Base-by-base conservation (phyloP, 2,888 invertebrate genomes). In the Lysandra bellargus region DNA sequence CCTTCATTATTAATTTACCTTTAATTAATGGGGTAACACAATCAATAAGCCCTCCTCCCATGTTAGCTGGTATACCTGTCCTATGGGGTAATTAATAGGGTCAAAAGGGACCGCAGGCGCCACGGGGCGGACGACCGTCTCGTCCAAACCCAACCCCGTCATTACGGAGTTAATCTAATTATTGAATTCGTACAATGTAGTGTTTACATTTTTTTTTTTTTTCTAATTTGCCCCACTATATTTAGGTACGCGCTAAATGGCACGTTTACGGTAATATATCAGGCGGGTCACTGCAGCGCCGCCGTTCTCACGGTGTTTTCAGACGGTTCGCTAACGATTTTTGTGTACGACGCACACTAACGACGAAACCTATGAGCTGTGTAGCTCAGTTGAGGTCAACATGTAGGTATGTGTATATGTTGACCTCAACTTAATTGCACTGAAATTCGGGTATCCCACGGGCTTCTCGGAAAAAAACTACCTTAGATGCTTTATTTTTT, bases 121-220 rank as follows among this genome's bases (percentile, higher is more conserved):
- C 94, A 93, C 84, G 86, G 93, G 93, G 92, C 91, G 92, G 85
- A 88, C 14, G 84, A 87, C 88, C 91, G 91, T 85, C 93, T 87
- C 90, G 94, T 91, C 57, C 4, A 4, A 57, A 17, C 57, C 89
- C 90, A 85, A 92, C 91, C 94, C 93, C 88, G 91, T 90, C 88
- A 94, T 94, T 94, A 93, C 91, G 88, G 91, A 89, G 89, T 92
- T 94, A 94, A 94, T 94, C 94, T 94, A 94, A 94, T 94, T 94
- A 94, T 93, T 91, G 92, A 94, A 94, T 93, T 94, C 92, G 89
- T 93, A 94, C 94, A 93, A 93, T 93, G 93, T 94, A 92, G 86
- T 94, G 93, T 94, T 94, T 94, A 94, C 94, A 92, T 93, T 91
- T 93, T 91, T 91, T 92, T 93, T 91, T 91, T 92, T 92, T 94